A percentile compares a stretch with the other conserved stretches of the same genome.
Conservation (phyloP, 2,113 vertebrate genomes). For the Anguilla rostrata region DNA sequence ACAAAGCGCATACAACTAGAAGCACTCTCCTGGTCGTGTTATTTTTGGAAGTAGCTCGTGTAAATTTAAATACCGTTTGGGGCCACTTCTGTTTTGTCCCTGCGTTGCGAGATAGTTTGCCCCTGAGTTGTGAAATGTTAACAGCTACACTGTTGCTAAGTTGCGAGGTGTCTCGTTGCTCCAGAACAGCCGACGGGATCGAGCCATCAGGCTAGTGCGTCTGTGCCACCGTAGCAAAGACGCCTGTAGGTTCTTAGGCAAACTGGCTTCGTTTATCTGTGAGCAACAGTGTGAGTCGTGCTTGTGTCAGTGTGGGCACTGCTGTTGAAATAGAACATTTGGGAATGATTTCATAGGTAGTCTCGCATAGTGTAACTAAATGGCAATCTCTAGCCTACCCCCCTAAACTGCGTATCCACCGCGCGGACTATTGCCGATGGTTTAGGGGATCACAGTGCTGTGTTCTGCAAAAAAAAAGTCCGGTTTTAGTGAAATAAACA, state of each 20-base stretch:
- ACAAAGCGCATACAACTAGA: not conserved
- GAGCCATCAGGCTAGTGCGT: not conserved
- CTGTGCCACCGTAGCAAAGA: not conserved
- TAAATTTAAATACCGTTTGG: not conserved
- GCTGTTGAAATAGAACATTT: not conserved
- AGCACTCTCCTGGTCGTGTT: not conserved
- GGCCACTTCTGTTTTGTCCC: too few relatives aligned
- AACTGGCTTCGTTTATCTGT: not conserved
- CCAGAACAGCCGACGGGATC: too few relatives aligned
- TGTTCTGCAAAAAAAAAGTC: too few relatives aligned
- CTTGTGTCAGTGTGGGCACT: not conserved
- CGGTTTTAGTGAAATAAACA: too few relatives aligned
- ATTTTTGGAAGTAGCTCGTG: not conserved
- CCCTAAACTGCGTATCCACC: too few relatives aligned
- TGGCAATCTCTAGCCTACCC: not conserved
- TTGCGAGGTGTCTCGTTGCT: not conserved
- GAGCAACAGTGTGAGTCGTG: not conserved
- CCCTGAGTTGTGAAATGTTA: not conserved
- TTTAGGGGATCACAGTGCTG: too few relatives aligned
- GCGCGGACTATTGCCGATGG: too few relatives aligned
- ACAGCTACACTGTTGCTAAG: not conserved
- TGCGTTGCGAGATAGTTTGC: not conserved
- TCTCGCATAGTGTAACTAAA: not conserved
- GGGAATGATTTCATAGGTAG: not conserved
- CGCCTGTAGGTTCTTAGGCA: not conserved